A percentile compares a stretch with the other conserved stretches of the same genome.
Conservation (phyloP, 2,797 vertebrate genomes). For the Etheostoma nigrum region DNA sequence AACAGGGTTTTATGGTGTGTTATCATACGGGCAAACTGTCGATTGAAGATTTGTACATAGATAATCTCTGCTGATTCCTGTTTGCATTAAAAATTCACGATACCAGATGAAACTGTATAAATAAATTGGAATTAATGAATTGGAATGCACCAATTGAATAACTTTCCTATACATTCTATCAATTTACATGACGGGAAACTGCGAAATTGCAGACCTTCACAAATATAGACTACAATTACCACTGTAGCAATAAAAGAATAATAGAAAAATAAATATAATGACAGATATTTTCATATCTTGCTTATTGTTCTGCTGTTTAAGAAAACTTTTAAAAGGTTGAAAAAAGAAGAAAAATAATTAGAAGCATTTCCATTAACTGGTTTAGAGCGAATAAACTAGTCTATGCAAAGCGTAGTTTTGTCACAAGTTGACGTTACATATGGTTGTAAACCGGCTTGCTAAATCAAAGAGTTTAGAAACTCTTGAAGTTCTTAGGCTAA, state of each 20-base stretch:
- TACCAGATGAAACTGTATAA: not conserved
- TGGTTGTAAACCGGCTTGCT: too few relatives aligned
- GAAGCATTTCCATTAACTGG: too few relatives aligned
- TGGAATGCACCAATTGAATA: not conserved
- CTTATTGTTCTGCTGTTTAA: conserved; percentile 2
- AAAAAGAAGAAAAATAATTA: too few relatives aligned
- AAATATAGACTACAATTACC: not conserved
- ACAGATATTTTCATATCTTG: not conserved
- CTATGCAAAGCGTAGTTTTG: too few relatives aligned
- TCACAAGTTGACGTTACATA: too few relatives aligned
- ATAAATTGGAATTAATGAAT: not conserved
- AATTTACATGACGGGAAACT: not conserved
- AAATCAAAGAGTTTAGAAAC: too few relatives aligned
- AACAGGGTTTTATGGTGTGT: not conserved
- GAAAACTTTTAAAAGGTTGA: too few relatives aligned
- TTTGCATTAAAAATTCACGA: not conserved
- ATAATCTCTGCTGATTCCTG: not conserved
- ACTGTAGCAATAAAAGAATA: not conserved
- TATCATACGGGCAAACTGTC: not conserved
- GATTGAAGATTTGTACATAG: not conserved
- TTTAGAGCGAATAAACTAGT: too few relatives aligned
- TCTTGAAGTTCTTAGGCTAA: too few relatives aligned
- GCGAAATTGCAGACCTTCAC: not conserved
- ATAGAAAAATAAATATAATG: not conserved
- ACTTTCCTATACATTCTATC: not conserved